Conservation (phyloP, 2,888 invertebrate species). For the Xylophagus ater region DNA sequence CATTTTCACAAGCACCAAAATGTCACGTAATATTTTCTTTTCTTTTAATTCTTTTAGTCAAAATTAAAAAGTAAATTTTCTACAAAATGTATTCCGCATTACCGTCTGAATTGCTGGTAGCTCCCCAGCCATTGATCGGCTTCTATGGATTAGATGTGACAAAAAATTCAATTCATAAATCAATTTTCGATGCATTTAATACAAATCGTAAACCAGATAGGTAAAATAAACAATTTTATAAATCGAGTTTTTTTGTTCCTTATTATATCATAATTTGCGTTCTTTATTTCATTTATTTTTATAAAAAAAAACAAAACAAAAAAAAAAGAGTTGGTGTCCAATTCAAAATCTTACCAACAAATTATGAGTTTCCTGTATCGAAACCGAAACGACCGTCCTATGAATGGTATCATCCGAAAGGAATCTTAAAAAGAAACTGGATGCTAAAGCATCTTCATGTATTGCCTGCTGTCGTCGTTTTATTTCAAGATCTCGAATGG, state of each 20-base stretch:
- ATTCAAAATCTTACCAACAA: slow-evolving; percentile 69
- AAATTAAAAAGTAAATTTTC: not conserved
- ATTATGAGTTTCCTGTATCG: slow-evolving; percentile 77
- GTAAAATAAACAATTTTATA: slow-evolving; percentile 17
- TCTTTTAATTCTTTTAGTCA: too few species aligned
- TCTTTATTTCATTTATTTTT: too few species aligned
- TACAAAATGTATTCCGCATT: too few species aligned
- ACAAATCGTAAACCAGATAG: slow-evolving; percentile 66
- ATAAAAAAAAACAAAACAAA: too few species aligned
- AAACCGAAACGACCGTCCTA: slow-evolving; percentile 82
- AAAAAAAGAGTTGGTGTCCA: slow-evolving; percentile 63
- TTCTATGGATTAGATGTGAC: slow-evolving; percentile 78
- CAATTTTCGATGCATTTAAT: slow-evolving; percentile 88
- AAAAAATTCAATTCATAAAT: slow-evolving; percentile 76
- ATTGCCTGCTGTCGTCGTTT: slow-evolving; percentile 84
- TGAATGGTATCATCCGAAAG: slow-evolving; percentile 92
- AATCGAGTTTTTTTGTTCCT: too few species aligned
- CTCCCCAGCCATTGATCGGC: slow-evolving; percentile 77
- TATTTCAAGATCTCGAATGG: slow-evolving; percentile 97
- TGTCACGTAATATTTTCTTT: too few species aligned
- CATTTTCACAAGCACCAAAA: too few species aligned
- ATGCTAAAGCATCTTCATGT: slow-evolving; percentile 82
- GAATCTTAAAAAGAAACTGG: slow-evolving; percentile 91
- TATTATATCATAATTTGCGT: too few species aligned
- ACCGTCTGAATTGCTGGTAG: slow-evolving; percentile 72